These are phyloP conservation scores for Hemistola chrysoprasaria DNA, from an alignment of 2,888 invertebrate species.

Conservation along the genomic window DNA sequence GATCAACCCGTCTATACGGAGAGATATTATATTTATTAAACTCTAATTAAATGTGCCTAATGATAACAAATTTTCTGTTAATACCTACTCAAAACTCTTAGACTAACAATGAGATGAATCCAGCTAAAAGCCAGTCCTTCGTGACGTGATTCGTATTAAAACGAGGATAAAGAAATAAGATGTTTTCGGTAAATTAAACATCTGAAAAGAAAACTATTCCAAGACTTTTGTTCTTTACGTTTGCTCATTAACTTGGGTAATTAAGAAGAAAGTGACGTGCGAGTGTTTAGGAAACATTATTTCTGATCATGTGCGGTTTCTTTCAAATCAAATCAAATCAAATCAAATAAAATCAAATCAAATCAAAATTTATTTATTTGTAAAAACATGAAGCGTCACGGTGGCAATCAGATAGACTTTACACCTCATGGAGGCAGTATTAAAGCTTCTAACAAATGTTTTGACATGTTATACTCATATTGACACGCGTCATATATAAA, in stretches of 20 bases:
- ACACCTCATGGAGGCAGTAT: constrained; percentile 1
- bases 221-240: neutral
- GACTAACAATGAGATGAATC: constrained; percentile 1
- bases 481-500: too few species aligned
- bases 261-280: constrained; percentile 4
- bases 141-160: too few species aligned
- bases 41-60: too few species aligned
- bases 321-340: constrained; percentile 23
- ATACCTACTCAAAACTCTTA: neutral
- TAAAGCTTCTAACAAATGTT: constrained; percentile 2
- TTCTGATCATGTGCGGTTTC: constrained; percentile 15
- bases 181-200: neutral
- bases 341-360: too few species aligned
- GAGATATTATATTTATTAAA: too few species aligned
- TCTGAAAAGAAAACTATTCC: neutral
- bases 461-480: neutral
- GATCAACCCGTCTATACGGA: too few species aligned
- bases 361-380: too few species aligned
- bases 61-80: constrained; percentile 6
- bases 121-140: too few species aligned
- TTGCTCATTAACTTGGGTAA: constrained; percentile 9
- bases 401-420: constrained; percentile 12
- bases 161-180: too few species aligned
- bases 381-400: too few species aligned
- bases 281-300: constrained; percentile 10